These are phyloP conservation scores for Tauraco hartlaubi DNA, from an alignment of 2,797 vertebrate genomes.

Conservation along the genomic window DNA sequence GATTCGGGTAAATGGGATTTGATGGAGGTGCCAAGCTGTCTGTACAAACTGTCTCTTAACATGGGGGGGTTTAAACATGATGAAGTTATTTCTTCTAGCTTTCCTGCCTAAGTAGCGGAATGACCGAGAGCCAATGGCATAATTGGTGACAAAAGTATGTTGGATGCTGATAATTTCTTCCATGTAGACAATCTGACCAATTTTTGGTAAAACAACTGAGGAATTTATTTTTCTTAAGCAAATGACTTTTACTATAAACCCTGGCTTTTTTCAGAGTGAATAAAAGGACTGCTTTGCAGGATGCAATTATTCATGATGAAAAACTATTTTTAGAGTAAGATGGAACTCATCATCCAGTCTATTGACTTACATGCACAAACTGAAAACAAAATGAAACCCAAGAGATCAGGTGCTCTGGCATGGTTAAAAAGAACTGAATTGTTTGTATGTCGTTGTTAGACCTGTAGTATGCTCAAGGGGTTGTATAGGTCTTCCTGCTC, in stretches of 20 bases:
- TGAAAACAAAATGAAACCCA: background rate
- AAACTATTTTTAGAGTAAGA: background rate
- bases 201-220: background rate
- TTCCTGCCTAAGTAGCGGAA: background rate
- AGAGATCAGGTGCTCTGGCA: fast-evolving
- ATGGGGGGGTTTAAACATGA: background rate
- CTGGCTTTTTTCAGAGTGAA: background rate
- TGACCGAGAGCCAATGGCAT: background rate
- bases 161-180: background rate
- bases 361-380: background rate
- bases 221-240: background rate
- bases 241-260: background rate
- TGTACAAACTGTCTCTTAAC: background rate
- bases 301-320: background rate
- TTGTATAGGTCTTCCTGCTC: background rate
- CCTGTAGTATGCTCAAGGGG: background rate
- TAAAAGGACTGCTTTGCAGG: background rate
- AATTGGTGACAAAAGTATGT: background rate
- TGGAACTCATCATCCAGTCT: background rate
- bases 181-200: background rate
- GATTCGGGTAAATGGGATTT: background rate
- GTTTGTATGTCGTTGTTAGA: background rate
- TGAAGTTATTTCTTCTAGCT: background rate
- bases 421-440: background rate
- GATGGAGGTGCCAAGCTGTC: background rate